These are phyloP conservation scores for Manis pentadactyla DNA, from an alignment of 2,797 vertebrate species.

Conservation along the genomic window DNA sequence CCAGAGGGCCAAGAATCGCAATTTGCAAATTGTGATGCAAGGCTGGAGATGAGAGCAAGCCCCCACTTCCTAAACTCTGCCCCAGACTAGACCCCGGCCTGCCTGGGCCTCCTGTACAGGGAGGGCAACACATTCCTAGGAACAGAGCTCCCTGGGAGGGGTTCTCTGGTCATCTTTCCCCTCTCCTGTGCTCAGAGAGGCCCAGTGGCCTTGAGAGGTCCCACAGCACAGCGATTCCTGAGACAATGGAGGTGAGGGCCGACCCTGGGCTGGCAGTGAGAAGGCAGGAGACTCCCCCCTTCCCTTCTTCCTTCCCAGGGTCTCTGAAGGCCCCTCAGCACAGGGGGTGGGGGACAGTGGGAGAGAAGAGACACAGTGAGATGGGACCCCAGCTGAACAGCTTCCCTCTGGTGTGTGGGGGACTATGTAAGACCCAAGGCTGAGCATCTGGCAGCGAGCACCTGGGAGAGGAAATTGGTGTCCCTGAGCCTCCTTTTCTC, in stretches of 20 bases:
- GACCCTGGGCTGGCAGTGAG: not conserved
- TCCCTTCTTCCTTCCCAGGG: not conserved
- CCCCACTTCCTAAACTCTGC: not conserved
- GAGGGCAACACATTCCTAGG: not conserved
- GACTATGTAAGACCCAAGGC: no score
- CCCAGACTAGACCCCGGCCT: not conserved
- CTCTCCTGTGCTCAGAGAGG: not conserved
- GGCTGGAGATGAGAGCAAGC: not conserved
- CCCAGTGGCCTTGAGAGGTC: not conserved
- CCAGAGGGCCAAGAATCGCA: not conserved
- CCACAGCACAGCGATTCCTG: not conserved
- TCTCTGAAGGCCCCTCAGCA: not conserved
- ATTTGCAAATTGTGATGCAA: not conserved
- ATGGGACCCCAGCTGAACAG: no score
- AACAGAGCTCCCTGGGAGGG: not conserved
- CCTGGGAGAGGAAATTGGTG: fast-evolving
- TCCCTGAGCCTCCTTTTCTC: not conserved
- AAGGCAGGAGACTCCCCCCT: not conserved
- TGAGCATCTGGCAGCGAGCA: not conserved
- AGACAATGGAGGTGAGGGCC: not conserved
- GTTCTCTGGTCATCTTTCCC: not conserved
- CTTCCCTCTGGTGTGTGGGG: not conserved
- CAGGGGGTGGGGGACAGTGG: not conserved
- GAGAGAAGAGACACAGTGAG: not conserved
- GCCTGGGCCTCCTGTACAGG: not conserved